A percentile compares a stretch with the other conserved stretches of the same genome.
Conservation (phyloP, 1,140 invertebrate genomes). For the Conopomorpha cramerella region DNA sequence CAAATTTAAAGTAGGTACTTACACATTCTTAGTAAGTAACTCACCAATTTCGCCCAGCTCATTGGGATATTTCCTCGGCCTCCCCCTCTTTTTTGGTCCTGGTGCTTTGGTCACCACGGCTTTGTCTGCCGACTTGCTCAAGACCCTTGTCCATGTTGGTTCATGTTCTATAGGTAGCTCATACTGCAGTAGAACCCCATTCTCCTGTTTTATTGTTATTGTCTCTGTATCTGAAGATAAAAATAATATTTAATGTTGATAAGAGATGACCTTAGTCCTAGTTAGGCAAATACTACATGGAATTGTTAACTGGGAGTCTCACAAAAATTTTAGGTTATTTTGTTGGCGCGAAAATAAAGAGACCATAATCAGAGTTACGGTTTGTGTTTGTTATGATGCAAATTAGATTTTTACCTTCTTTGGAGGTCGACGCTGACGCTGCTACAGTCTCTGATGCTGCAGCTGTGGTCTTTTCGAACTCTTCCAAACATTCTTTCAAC, state of each 20-base stretch:
- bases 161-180: slow-evolving; percentile 54
- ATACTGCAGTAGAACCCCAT: slow-evolving; percentile 49
- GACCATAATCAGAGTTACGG: slow-evolving; percentile 1
- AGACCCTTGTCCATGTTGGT: slow-evolving; percentile 30
- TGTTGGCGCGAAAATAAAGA: no score
- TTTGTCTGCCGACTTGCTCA: slow-evolving; percentile 23
- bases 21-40: neutral
- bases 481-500: slow-evolving; percentile 49
- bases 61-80: slow-evolving; percentile 55
- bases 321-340: no score
- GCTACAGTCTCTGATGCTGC: slow-evolving; percentile 14
- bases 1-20: neutral
- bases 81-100: slow-evolving; percentile 31
- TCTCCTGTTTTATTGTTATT: slow-evolving; percentile 56
- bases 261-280: no score
- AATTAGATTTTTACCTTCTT: slow-evolving; percentile 15
- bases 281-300: no score
- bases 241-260: no score
- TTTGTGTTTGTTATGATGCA: no score
- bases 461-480: slow-evolving; percentile 39
- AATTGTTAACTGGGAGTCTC: no score
- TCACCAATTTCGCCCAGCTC: slow-evolving; percentile 49
- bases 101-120: slow-evolving; percentile 43
- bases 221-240: slow-evolving; percentile 37
- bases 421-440: slow-evolving; percentile 12